A percentile compares a stretch with the other conserved stretches of the same genome.
phyloP scores from a whole-genome alignment of 2,113 vertebrate species.

The Peromyscus leucopus region DNA sequence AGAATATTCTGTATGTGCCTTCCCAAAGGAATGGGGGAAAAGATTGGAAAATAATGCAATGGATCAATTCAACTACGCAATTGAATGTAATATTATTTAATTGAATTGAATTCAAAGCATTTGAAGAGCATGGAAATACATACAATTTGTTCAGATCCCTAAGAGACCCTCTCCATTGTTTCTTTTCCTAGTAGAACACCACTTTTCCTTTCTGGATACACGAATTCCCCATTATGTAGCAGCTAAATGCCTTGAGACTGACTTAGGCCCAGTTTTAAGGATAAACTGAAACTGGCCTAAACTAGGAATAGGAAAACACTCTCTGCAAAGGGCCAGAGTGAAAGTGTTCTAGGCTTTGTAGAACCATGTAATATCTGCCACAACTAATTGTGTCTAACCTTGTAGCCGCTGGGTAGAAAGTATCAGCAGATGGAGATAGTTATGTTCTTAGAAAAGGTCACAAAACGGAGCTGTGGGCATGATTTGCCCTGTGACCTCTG shows the following conservation, averaged over 20 bases:
- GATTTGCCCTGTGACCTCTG: not conserved
- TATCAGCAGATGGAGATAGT: not conserved
- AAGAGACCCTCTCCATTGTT: not conserved
- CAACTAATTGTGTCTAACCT: not conserved
- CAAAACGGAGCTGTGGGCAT: not conserved
- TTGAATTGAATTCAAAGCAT: slow-evolving; percentile 27
- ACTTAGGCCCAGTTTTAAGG: not conserved
- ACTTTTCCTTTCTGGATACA: not conserved
- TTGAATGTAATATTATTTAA: slow-evolving; percentile 25
- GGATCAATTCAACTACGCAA: not conserved
- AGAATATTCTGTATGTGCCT: not conserved
- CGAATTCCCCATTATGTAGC: not conserved
- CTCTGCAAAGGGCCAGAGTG: not conserved
- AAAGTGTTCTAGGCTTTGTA: slow-evolving; percentile 23
- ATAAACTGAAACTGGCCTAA: not conserved
- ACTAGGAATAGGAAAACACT: not conserved
- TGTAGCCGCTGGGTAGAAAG: not conserved
- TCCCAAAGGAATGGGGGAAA: slow-evolving; percentile 15
- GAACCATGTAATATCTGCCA: not conserved
- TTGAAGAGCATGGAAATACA: slow-evolving; percentile 41
- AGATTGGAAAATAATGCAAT: not conserved
- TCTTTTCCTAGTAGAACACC: not conserved
- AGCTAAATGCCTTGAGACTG: not conserved
- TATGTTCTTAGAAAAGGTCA: not conserved
- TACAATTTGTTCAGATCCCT: not conserved